phyloP scores from a whole-genome alignment of 1,140 invertebrate species.

The Wiebesia pumilae region DNA sequence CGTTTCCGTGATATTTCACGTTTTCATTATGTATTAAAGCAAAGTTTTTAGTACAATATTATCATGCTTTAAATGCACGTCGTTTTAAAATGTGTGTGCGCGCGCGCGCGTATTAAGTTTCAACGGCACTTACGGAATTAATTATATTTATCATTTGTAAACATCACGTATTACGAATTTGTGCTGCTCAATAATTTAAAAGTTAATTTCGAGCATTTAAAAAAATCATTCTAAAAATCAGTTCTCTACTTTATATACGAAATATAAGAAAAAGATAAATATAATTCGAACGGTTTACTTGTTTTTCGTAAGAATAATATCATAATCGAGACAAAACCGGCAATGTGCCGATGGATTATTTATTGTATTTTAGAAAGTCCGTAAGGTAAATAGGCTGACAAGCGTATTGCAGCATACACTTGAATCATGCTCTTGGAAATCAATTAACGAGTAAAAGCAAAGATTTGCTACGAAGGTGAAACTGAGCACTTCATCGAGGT shows the following conservation, averaged over 20 bases:
- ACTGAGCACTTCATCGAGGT: conserved; percentile 12
- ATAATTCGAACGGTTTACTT: background rate
- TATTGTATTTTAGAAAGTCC: background rate
- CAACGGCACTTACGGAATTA: too few relatives aligned
- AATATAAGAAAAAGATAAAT: background rate
- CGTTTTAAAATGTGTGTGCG: background rate
- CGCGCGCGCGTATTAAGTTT: too few relatives aligned
- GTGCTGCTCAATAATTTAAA: too few relatives aligned
- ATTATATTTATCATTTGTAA: too few relatives aligned
- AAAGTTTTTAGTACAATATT: background rate
- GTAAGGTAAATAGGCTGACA: background rate
- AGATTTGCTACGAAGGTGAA: background rate
- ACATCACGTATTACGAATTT: too few relatives aligned
- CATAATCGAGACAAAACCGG: background rate
- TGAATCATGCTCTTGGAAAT: background rate
- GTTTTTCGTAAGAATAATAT: background rate
- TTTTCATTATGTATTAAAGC: background rate
- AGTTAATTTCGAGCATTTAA: too few relatives aligned
- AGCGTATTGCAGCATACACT: background rate
- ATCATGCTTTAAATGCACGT: background rate
- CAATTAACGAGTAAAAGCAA: conserved; percentile 31
- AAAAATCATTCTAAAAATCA: too few relatives aligned
- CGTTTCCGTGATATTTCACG: background rate
- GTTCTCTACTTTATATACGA: background rate
- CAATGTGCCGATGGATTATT: background rate